These are phyloP conservation scores for Listronotus bonariensis DNA, from an alignment of 1,140 invertebrate species.

Conservation along the genomic window DNA sequence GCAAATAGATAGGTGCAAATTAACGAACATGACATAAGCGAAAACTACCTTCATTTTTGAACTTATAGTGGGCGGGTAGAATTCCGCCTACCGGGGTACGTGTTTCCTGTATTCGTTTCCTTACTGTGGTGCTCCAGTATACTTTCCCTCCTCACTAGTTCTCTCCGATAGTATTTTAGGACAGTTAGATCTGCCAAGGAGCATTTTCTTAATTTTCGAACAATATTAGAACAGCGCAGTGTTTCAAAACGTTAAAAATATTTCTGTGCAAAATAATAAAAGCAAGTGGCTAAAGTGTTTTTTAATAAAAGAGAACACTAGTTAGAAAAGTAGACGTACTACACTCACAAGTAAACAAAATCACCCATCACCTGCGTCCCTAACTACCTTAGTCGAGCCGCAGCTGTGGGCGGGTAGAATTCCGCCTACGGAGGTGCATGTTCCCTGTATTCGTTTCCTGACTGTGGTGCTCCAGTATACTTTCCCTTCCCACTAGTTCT, in stretches of 20 bases:
- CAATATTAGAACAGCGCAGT: too few species aligned
- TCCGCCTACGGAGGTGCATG: slow-evolving; percentile 52
- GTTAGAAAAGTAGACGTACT: too few species aligned
- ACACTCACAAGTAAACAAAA: slow-evolving; percentile 26
- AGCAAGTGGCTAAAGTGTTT: too few species aligned
- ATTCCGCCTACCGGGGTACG: slow-evolving; percentile 51
- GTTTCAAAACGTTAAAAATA: too few species aligned
- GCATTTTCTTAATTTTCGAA: too few species aligned
- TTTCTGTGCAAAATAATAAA: too few species aligned
- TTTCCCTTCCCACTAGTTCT: slow-evolving; percentile 51
- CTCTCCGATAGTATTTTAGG: slow-evolving; percentile 51
- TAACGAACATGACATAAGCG: too few species aligned
- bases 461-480: slow-evolving; percentile 44
- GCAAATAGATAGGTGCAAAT: too few species aligned
- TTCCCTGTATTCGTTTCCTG: slow-evolving; percentile 17
- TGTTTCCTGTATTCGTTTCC: slow-evolving; percentile 10
- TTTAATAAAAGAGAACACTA: too few species aligned
- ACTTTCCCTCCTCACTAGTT: slow-evolving; percentile 51
- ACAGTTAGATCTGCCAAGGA: slow-evolving; percentile 55
- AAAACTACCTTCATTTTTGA: too few species aligned
- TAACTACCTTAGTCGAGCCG: slow-evolving; percentile 52
- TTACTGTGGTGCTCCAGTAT: slow-evolving; percentile 43
- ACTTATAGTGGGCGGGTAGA: slow-evolving; percentile 50
- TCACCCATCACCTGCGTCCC: slow-evolving; percentile 47
- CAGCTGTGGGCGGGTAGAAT: slow-evolving; percentile 51